Conservation (phyloP, 2,113 vertebrate genomes). For the Mobula hypostoma region DNA sequence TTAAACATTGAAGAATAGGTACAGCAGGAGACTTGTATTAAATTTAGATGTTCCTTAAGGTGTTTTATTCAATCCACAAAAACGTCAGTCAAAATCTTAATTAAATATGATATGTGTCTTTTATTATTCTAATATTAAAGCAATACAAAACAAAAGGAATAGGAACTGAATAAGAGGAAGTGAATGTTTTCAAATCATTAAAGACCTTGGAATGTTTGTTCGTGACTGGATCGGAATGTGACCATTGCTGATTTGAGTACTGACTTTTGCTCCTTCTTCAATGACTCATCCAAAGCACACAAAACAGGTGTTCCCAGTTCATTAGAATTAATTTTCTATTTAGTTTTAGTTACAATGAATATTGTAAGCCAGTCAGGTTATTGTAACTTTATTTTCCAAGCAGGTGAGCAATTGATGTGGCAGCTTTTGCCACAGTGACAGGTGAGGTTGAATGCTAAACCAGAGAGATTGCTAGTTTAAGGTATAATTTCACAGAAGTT, state of each 20-base stretch:
- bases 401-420: no score
- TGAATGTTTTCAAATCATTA: background rate
- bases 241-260: background rate
- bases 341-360: constrained; percentile 5
- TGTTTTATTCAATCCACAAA: background rate
- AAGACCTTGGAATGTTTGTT: constrained; percentile 23
- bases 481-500: background rate
- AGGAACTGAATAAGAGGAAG: background rate
- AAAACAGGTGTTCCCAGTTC: constrained; percentile 8
- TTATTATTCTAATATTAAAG: background rate
- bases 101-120: background rate
- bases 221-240: constrained; percentile 34
- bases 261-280: constrained; percentile 11
- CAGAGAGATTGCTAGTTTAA: background rate
- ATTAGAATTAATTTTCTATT: background rate
- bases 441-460: background rate
- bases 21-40: background rate
- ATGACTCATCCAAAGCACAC: background rate
- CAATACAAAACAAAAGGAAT: background rate
- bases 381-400: background rate
- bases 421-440: background rate
- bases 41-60: background rate
- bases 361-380: background rate
- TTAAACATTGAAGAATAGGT: background rate
- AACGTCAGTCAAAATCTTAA: background rate